Conservation (phyloP, 2,113 vertebrate genomes). For the Picathartes gymnocephalus region DNA sequence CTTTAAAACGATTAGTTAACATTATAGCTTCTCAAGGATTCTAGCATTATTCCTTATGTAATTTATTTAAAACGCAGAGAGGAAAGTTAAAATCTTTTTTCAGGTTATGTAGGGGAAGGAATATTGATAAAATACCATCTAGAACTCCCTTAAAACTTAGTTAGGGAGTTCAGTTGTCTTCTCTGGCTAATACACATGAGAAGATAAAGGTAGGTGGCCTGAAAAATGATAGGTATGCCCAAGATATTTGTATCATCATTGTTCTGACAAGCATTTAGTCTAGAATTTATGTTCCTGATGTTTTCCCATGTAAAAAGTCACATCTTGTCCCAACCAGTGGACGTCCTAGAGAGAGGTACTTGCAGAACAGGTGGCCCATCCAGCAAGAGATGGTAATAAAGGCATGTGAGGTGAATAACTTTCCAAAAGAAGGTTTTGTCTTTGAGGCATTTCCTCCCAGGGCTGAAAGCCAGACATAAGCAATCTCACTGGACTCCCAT, state of each 20-base stretch:
- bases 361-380: fast-evolving
- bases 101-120: neutral
- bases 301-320: neutral
- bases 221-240: neutral
- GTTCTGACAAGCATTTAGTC: neutral
- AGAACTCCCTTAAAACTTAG: neutral
- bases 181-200: neutral
- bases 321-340: neutral
- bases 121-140: neutral
- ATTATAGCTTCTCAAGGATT: neutral
- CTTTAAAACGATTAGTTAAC: neutral
- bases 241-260: neutral
- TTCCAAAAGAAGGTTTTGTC: neutral
- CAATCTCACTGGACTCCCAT: neutral
- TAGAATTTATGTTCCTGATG: neutral
- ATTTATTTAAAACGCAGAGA: neutral
- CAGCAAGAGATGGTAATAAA: neutral
- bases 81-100: neutral
- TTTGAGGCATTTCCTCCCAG: neutral
- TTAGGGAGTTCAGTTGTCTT: neutral
- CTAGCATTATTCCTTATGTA: neutral
- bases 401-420: neutral
- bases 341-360: neutral
- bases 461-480: neutral
- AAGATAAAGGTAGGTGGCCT: neutral